Evolutionary conservation across 2,113 vertebrate species (phyloP).

Genomic region (Alethe castanea): DNA sequence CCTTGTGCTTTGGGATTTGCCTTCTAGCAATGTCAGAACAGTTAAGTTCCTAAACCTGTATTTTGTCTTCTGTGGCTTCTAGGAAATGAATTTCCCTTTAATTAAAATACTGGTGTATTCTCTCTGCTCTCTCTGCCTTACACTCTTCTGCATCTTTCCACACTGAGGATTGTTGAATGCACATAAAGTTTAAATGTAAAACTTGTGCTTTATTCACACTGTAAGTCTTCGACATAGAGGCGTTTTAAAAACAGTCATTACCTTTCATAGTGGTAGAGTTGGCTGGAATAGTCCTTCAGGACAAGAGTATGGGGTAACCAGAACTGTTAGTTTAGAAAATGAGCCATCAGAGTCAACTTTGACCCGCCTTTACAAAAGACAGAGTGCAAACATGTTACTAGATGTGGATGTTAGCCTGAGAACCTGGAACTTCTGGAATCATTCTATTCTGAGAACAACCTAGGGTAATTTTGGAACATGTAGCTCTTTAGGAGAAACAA

Average conservation of each 20-base stretch:
- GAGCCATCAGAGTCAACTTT: not conserved
- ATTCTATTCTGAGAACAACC: not conserved
- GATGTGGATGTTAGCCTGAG: not conserved
- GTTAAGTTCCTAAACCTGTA: not conserved
- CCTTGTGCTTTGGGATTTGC: not conserved
- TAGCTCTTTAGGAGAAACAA: not conserved
- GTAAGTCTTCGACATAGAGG: not conserved
- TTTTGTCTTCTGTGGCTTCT: not conserved
- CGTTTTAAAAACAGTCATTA: not conserved
- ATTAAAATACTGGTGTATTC: not conserved
- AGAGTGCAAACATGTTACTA: not conserved
- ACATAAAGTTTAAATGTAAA: not conserved
- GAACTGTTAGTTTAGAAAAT: not conserved
- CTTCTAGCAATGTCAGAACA: not conserved
- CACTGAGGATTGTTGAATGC: not conserved
- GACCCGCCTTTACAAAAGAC: not conserved
- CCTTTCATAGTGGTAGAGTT: not conserved
- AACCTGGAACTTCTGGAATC: not conserved
- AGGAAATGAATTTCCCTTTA: not conserved
- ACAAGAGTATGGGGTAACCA: not conserved
- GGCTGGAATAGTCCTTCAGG: not conserved
- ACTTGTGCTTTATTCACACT: not conserved
- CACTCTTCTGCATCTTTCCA: not conserved
- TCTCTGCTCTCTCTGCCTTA: not conserved
- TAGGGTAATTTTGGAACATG: not conserved